These are phyloP conservation scores for Actinernus sp. DNA, from an alignment of 92 coral and sea anemone genomes.

Conservation along the genomic window DNA sequence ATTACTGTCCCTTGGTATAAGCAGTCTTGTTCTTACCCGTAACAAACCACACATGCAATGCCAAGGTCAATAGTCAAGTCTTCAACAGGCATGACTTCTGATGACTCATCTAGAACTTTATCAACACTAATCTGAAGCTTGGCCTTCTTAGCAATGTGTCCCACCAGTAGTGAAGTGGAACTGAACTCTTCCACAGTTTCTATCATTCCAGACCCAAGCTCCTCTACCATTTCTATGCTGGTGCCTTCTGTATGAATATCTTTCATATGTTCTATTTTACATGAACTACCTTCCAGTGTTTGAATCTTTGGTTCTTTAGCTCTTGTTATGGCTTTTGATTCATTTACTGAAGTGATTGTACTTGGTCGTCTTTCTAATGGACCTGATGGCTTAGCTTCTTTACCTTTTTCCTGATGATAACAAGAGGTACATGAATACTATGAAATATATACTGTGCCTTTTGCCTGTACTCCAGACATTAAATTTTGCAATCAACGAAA, in stretches of 20 bases:
- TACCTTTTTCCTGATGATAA: slow-evolving; percentile 63
- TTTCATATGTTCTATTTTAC: slow-evolving; percentile 40
- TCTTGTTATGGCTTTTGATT: slow-evolving; percentile 29
- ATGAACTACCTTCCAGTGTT: slow-evolving; percentile 61
- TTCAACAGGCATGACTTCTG: slow-evolving; percentile 72
- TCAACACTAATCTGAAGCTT: slow-evolving; percentile 78
- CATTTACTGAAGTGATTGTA: slow-evolving; percentile 41
- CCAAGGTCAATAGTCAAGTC: slow-evolving; percentile 85
- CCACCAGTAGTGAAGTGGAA: slow-evolving; percentile 77
- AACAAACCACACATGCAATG: slow-evolving; percentile 80
- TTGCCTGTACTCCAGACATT: too few relatives aligned
- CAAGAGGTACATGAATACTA: not conserved
- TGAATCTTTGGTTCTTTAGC: slow-evolving; percentile 60
- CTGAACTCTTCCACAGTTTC: slow-evolving; percentile 91
- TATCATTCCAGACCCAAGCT: slow-evolving; percentile 66
- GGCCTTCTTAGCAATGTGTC: slow-evolving; percentile 71
- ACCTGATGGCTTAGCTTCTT: slow-evolving; percentile 49
- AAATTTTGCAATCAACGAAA: too few relatives aligned
- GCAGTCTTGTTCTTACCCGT: slow-evolving; percentile 77
- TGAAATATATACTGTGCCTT: not conserved
- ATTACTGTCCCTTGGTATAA: too few relatives aligned
- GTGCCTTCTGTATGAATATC: slow-evolving; percentile 60
- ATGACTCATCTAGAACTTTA: slow-evolving; percentile 74
- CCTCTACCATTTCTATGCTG: slow-evolving; percentile 83
- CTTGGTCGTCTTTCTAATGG: slow-evolving; percentile 65